phyloP scores from a whole-genome alignment of 2,888 invertebrate species.

The Zeuzera pyrina region DNA sequence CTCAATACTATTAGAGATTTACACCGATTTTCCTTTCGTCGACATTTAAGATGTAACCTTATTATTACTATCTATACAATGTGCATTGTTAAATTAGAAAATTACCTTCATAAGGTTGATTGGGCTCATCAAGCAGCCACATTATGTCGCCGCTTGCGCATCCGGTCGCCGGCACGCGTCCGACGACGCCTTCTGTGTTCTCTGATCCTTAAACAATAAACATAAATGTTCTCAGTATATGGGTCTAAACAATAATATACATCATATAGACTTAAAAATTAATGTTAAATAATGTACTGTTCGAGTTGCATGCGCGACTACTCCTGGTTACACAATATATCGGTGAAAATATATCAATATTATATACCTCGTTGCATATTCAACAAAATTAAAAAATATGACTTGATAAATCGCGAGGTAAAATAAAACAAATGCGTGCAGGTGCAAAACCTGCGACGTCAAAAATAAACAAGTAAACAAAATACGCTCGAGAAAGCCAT shows the following conservation, averaged over 20 bases:
- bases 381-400: slow-evolving; percentile 28
- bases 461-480: slow-evolving; percentile 55
- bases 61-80: no score
- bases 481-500: slow-evolving; percentile 26
- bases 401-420: slow-evolving; percentile 33
- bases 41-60: no score
- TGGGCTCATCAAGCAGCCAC: slow-evolving; percentile 81
- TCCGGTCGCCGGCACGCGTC: slow-evolving; percentile 71
- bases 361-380: slow-evolving; percentile 18
- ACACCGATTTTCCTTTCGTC: no score
- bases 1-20: no score
- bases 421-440: slow-evolving; percentile 45
- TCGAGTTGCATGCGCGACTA: slow-evolving; percentile 25
- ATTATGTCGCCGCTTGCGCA: slow-evolving; percentile 75
- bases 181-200: slow-evolving; percentile 46
- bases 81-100: slow-evolving; percentile 20
- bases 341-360: slow-evolving; percentile 26
- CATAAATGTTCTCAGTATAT: no score
- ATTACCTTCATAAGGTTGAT: slow-evolving; percentile 76
- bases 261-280: no score
- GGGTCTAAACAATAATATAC: no score
- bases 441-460: slow-evolving; percentile 53
- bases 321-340: no score
- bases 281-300: slow-evolving; percentile 10
- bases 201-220: slow-evolving; percentile 48